Conservation (phyloP, 2,888 invertebrate genomes). For the Drosophila ezoana region DNA sequence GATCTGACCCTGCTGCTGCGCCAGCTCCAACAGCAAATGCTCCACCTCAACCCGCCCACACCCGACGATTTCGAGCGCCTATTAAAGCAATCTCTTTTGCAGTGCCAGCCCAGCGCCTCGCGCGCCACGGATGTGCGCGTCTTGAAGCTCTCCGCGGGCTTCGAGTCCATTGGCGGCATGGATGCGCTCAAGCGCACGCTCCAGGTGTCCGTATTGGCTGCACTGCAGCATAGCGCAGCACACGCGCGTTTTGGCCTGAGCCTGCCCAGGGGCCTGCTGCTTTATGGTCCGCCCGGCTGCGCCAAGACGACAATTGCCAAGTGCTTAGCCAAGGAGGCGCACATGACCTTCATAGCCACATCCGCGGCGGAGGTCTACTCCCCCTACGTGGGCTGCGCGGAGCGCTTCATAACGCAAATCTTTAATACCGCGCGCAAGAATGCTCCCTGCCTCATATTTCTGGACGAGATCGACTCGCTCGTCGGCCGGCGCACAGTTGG, state of each 20-base stretch:
- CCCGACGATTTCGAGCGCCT: conserved; percentile 19
- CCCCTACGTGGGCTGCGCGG: conserved; percentile 88
- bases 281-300: conserved; percentile 89
- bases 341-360: conserved; percentile 86
- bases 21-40: conserved; percentile 73
- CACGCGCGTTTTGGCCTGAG: conserved; percentile 87
- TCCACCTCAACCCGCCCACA: conserved; percentile 21
- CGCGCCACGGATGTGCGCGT: conserved; percentile 85
- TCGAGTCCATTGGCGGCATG: conserved; percentile 87
- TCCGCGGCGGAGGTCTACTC: conserved; percentile 88
- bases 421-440: conserved; percentile 87
- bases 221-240: conserved; percentile 86
- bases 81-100: conserved; percentile 31
- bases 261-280: conserved; percentile 87
- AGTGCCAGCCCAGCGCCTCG: conserved; percentile 83
- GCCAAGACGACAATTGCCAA: conserved; percentile 88
- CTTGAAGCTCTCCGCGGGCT: conserved; percentile 82
- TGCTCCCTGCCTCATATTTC: conserved; percentile 87
- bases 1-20: conserved; percentile 86
- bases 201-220: conserved; percentile 87
- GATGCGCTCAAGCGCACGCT: conserved; percentile 86
- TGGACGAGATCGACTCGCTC: conserved; percentile 88
- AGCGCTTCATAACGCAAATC: conserved; percentile 86
- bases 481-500: conserved; percentile 84
- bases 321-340: conserved; percentile 86